Base-by-base conservation (phyloP, 2,888 invertebrate species). In the Melieria picta region DNA sequence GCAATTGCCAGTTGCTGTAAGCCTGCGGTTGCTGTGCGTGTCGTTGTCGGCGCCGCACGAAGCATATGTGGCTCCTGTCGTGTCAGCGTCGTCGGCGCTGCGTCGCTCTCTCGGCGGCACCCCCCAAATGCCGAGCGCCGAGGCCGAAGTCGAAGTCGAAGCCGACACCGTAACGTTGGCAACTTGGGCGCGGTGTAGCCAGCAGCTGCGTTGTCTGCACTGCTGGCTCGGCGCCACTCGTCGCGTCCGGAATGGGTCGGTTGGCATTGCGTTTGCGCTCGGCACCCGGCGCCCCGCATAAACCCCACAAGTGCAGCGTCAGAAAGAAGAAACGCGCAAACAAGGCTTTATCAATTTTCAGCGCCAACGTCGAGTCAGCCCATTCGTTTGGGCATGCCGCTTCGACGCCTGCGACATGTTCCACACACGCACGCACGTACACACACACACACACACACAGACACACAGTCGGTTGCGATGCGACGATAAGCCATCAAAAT, bases 111-210 rank as follows among this genome's bases (percentile, higher is more conserved):
- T 67, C n/a, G 46, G 58, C 60, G 50, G 50, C 30, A 67, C 13
- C 16, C 16, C 48, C 50, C 66, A 48, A n/a, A 13, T 5, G 13
- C 46, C 7, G n/a, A 48, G 9, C 48, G 30, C 58, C 50, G 58
- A 5, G 48, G 42, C 47, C 50, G 50, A n/a, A 66, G 46, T 30
- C 30, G 30, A 42, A n/a, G 16, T 30, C 30, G 30, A 42, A n/a
- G 16, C 6, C 48, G n/a, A 57, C 57, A 62, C 64, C 73, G 80
- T 81, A 79, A 77, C 82, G 82, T 80, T 81, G 79, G 81, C 72
- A 79, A 82, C 81, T 80, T 79, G 81, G 82, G 81, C 79, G 81
- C 82, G 82, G 81, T 79, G 79, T 72, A 61, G 45, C 55, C n/a
- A 45, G 10, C 65, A 47, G 57, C 50, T 66, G 47, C 64, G 64